Base-by-base conservation (phyloP, 2,113 vertebrate genomes). In the Bothrops jararaca region DNA sequence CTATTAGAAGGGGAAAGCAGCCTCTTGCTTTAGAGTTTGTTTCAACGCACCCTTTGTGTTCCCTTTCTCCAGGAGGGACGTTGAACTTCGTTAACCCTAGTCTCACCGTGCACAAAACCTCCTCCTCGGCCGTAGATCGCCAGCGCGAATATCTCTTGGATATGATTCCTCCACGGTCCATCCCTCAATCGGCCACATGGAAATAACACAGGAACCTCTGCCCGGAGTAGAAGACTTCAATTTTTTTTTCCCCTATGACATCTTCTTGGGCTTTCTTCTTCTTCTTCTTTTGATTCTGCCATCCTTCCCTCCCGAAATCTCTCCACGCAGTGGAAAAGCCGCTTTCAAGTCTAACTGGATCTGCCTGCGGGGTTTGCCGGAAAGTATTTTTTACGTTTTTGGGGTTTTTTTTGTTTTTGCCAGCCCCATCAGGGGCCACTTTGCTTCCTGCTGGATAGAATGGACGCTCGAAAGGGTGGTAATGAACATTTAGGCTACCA, bases 101-200 rank as follows among this genome's bases (percentile, higher is more conserved):
- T 91, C 94, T 99, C 96, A 97, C 99, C 15, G 98, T 98, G 95
- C 99, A 99, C 97, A 99, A 99, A 97, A 98, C 97, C 0, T 26
- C 92, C 34, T 98, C 99, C 39, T 97, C 98, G 0, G 98, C 99
- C 12, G 98, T 99, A 89, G 99, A 99, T 86, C 99, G 99, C 96
- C 99, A 99, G 96, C 98, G 99, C 69, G 99, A 99, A 94, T 99
- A 99, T 95, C 99, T 99, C 94, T 98, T 99, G 95, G 99, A 99
- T 97, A 99, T 99, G 99, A 99, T 99, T 95, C 99, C 99, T 24
- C 99, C 99, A 26, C 98, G 99, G 94, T 98, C 99, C 92, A 98
- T 99, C 97, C 98, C 98, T 97, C 99, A 99, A 95, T 98, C 99
- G 0, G 98, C 99, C 97, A 98, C 98, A 64, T 99, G 99, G 99